phyloP scores from a whole-genome alignment of 2,113 vertebrate species.

The Pteruthius melanotis region DNA sequence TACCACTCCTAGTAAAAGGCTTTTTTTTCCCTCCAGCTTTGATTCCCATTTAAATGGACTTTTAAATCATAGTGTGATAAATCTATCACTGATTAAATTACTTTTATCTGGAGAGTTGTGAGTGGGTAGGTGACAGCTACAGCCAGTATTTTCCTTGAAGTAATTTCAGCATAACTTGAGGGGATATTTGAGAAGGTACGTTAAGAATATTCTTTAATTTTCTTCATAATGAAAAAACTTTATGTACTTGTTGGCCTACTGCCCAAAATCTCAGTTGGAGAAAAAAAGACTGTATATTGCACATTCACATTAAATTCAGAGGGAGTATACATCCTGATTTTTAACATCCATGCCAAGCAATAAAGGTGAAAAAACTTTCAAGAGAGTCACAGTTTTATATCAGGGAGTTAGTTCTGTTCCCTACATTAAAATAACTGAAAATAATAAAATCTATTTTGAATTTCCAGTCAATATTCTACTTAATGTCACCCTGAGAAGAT shows the following conservation, averaged over 20 bases:
- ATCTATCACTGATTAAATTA: background rate
- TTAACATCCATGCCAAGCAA: background rate
- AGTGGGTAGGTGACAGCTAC: background rate
- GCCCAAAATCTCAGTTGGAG: background rate
- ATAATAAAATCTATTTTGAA: background rate
- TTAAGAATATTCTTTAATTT: conserved; percentile 10
- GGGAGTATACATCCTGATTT: background rate
- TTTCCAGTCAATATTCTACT: background rate
- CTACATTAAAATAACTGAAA: background rate
- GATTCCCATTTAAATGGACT: background rate
- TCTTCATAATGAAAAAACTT: background rate
- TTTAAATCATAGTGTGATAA: background rate
- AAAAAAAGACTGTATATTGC: background rate
- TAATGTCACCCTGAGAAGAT: background rate
- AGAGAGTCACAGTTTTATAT: background rate
- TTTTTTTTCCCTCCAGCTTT: background rate
- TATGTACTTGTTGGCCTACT: background rate
- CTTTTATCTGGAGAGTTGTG: background rate
- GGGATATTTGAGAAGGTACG: background rate
- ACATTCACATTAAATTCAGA: background rate
- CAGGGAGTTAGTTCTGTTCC: background rate
- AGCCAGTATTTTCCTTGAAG: background rate
- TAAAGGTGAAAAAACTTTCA: background rate
- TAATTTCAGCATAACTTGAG: background rate
- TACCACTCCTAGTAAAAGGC: background rate